These are phyloP conservation scores for Lepidurus couesii DNA, from an alignment of 1,140 invertebrate species.

Conservation along the genomic window DNA sequence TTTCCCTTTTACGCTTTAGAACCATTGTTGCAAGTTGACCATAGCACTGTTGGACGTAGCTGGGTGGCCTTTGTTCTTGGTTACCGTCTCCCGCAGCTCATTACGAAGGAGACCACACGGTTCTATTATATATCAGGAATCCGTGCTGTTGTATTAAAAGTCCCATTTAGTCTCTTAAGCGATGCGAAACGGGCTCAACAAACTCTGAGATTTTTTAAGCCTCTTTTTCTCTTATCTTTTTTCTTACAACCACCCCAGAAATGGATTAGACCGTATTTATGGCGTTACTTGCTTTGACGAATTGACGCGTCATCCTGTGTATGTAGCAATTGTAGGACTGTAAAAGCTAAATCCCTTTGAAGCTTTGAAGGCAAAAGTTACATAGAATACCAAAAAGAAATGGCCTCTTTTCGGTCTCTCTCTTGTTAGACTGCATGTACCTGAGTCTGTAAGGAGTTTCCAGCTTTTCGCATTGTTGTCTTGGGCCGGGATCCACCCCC, in stretches of 20 bases:
- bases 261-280: not conserved
- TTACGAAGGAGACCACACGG: not conserved
- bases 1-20: not conserved
- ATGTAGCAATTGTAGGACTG: too few relatives aligned
- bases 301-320: not conserved
- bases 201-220: too few relatives aligned
- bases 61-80: constrained; percentile 1
- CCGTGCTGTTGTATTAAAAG: not conserved
- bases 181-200: not conserved
- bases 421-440: not conserved
- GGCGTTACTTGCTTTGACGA: not conserved
- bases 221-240: too few relatives aligned
- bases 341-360: too few relatives aligned
- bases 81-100: not conserved
- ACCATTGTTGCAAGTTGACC: not conserved
- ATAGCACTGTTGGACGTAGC: not conserved
- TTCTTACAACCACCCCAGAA: too few relatives aligned
- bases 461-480: not conserved
- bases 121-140: not conserved
- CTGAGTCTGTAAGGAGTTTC: not conserved
- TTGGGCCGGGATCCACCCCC: not conserved
- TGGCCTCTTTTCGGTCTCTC: too few relatives aligned
- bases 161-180: not conserved
- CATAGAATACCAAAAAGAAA: too few relatives aligned
- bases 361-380: too few relatives aligned